These are phyloP conservation scores for Meliscaeva auricollis DNA, from an alignment of 2,888 invertebrate genomes.

Conservation along the genomic window DNA sequence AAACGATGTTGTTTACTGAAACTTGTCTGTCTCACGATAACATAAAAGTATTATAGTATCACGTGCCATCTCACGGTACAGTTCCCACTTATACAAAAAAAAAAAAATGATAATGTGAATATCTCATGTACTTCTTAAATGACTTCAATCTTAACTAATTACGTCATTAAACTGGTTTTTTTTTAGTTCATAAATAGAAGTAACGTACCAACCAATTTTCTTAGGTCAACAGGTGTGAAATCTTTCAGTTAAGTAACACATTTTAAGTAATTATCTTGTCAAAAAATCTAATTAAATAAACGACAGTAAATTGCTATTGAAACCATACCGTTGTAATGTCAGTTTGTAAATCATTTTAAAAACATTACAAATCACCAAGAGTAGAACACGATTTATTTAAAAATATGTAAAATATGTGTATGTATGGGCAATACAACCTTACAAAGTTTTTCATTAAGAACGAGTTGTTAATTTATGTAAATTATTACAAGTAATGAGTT, in stretches of 20 bases:
- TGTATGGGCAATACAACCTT: not conserved
- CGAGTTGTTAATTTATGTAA: conserved; percentile 11
- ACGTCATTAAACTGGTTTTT: conserved; percentile 12
- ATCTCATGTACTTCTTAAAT: not conserved
- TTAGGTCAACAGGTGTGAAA: conserved; percentile 41
- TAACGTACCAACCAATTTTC: conserved; percentile 7
- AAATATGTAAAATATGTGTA: not conserved
- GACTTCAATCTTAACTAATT: not conserved
- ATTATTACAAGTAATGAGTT: not conserved
- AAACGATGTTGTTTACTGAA: too few species aligned
- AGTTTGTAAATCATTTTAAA: not conserved
- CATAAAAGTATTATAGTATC: too few species aligned
- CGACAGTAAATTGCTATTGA: conserved; percentile 31
- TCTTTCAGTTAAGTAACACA: conserved; percentile 27
- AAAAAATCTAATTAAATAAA: conserved; percentile 51
- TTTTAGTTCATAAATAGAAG: not conserved
- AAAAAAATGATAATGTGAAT: too few species aligned
- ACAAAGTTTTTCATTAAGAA: conserved; percentile 15
- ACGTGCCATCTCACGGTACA: not conserved
- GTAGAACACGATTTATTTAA: not conserved
- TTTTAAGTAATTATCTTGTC: conserved; percentile 53
- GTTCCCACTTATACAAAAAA: not conserved
- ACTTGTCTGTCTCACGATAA: too few species aligned
- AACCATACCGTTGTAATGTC: conserved; percentile 12
- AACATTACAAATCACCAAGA: not conserved